Base-by-base conservation (phyloP, 2,888 invertebrate genomes). In the Punctoribates punctum region DNA sequence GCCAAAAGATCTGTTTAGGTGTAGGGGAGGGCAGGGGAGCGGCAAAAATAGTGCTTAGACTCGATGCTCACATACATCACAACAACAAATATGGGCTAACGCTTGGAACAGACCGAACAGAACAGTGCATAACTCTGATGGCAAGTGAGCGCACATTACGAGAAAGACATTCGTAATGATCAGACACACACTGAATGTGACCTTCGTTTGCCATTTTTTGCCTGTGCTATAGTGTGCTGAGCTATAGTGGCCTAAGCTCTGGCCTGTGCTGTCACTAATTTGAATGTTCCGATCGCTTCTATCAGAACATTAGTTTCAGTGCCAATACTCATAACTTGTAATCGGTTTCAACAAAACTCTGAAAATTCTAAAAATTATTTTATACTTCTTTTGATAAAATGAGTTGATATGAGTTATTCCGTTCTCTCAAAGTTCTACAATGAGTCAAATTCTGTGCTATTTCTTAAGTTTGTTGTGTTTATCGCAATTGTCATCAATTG, bases 51-150 rank as follows among this genome's bases (percentile, higher is more conserved):
- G 57, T 57, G 57, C 57, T 57, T 57, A 9, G 25, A 57, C 57
- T 23, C 57, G 25, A 23, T 17, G 57, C 25, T 20, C 20, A 57
- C n/a, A 57, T 20, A 57, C 57, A 57, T 65, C 62, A 29, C 62
- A 65, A 65, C 62, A 65, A 27, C 27, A 65, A 65, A 65, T 65
- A 65, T 65, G 62, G 62, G 62, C 62, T 34, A 65, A 65, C 25
- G 62, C 29, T 65, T 65, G 60, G 34, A 11, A 65, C 17, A 65
- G 62, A 34, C 29, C 13, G 11, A 65, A 29, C 25, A 8, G 62
- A 29, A 29, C 20, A 13, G 62, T 17, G 11, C 62, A 57, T 13
- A 20, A 25, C 62, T 23, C 27, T 29, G 62, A 65, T 29, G 29
- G 62, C 8, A 11, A 62, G 25, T 65, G 29, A 65, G 62, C 62